phyloP scores from a whole-genome alignment of 2,888 invertebrate species.

The Drosophila quinaria region DNA sequence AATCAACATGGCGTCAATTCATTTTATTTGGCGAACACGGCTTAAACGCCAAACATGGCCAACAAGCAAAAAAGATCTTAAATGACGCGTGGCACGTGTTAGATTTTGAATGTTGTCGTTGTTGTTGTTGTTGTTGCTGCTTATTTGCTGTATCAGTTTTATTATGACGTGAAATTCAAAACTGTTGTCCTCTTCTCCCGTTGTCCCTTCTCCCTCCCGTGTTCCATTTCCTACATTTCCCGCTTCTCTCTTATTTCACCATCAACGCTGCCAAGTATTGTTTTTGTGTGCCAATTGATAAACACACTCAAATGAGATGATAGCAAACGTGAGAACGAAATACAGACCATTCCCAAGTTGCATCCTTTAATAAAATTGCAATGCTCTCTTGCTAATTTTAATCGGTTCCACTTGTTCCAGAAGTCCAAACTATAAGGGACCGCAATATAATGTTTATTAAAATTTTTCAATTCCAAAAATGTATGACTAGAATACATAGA shows the following conservation, averaged over 20 bases:
- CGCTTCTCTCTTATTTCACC: not conserved
- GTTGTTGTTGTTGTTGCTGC: not conserved
- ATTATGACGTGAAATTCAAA: constrained; percentile 49
- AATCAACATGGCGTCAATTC: constrained; percentile 28
- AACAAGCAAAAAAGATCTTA: constrained; percentile 6
- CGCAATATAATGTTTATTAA: no score
- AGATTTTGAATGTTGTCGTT: constrained; percentile 9
- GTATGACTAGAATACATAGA: no score
- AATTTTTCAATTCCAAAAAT: no score
- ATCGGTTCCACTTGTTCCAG: no score
- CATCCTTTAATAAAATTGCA: not conserved
- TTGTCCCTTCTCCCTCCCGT: constrained; percentile 7
- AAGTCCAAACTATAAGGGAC: no score
- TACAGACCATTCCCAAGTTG: not conserved
- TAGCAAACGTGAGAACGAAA: constrained; percentile 15
- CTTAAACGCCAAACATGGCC: constrained; percentile 23
- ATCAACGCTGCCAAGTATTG: constrained; percentile 18
- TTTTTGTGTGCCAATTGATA: constrained; percentile 36
- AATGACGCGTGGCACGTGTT: constrained; percentile 18
- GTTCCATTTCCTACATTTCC: constrained; percentile 14
- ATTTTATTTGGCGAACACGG: constrained; percentile 8
- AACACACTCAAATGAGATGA: constrained; percentile 37
- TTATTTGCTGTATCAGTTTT: constrained; percentile 28
- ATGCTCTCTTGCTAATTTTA: not conserved
- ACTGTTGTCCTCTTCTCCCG: constrained; percentile 31